Evolutionary conservation across 2,113 vertebrate species (phyloP).

Genomic region (Columba janthina): DNA sequence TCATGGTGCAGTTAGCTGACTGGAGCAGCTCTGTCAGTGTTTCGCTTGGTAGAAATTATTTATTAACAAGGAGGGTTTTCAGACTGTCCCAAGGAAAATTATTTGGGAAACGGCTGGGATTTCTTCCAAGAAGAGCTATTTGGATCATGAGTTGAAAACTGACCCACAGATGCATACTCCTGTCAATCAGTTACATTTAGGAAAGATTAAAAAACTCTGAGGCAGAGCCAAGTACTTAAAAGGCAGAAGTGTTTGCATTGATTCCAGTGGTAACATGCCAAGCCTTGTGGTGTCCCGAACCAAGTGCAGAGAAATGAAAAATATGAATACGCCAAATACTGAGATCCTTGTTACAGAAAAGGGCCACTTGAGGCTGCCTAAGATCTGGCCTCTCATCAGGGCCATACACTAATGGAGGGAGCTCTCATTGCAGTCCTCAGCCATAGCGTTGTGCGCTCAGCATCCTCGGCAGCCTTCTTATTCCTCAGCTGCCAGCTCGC

Average conservation of each 20-base stretch:
- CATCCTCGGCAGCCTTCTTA: not conserved
- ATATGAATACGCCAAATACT: not conserved
- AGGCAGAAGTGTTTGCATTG: not conserved
- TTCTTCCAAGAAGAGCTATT: not conserved
- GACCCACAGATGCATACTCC: not conserved
- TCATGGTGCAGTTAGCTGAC: not conserved
- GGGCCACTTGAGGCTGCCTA: not conserved
- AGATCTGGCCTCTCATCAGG: not conserved
- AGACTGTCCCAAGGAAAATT: conserved; percentile 7
- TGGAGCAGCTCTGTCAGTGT: not conserved
- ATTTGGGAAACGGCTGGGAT: not conserved
- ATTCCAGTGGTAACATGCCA: conserved; percentile 24
- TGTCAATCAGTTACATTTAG: not conserved
- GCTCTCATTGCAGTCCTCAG: not conserved
- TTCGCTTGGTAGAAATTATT: conserved; percentile 44
- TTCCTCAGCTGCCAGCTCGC: not conserved
- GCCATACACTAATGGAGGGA: not conserved
- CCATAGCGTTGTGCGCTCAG: not conserved
- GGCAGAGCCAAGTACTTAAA: not conserved
- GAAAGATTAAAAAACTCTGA: conserved; percentile 15
- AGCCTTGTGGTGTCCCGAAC: not conserved
- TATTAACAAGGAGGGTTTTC: conserved; percentile 36
- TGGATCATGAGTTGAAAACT: not conserved
- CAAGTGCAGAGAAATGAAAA: conserved; percentile 18
- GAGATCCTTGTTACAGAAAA: conserved; percentile 23